Percentiles rank a stretch among this genome's conserved stretches.
Conservation (phyloP, 2,888 invertebrate genomes). For the Aspidapion aeneum region DNA sequence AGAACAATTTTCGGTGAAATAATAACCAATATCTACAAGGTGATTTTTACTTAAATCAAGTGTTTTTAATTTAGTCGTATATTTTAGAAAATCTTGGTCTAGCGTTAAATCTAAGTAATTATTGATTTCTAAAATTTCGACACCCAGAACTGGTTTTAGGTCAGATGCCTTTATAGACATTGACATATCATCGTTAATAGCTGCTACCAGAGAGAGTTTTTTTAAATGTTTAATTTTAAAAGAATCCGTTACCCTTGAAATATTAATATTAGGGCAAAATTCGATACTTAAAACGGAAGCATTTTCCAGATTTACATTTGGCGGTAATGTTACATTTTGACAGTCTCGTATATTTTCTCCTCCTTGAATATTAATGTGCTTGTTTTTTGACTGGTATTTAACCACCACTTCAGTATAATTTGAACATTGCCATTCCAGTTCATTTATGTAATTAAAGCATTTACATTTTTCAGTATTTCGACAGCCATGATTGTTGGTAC, state of each 20-base stretch:
- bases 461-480: too few species aligned
- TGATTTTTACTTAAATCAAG: conserved; percentile 29
- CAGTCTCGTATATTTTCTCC: neutral
- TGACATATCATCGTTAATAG: neutral
- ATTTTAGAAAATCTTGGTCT: conserved; percentile 26
- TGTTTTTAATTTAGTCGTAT: conserved; percentile 28
- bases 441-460: too few species aligned
- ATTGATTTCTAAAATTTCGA: neutral
- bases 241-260: neutral
- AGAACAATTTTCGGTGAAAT: conserved; percentile 59
- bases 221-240: neutral
- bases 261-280: neutral
- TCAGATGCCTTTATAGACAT: neutral
- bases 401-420: too few species aligned
- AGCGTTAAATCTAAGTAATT: neutral
- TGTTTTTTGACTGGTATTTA: too few species aligned
- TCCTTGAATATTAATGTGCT: too few species aligned
- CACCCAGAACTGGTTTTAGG: neutral
- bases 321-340: neutral
- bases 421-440: too few species aligned
- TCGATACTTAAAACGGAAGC: neutral
- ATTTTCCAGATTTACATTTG: too few species aligned
- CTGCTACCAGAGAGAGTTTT: neutral
- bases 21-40: conserved; percentile 48
- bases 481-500: too few species aligned